Conservation (phyloP, 2,113 vertebrate genomes). For the Mystacornis crossleyi region DNA sequence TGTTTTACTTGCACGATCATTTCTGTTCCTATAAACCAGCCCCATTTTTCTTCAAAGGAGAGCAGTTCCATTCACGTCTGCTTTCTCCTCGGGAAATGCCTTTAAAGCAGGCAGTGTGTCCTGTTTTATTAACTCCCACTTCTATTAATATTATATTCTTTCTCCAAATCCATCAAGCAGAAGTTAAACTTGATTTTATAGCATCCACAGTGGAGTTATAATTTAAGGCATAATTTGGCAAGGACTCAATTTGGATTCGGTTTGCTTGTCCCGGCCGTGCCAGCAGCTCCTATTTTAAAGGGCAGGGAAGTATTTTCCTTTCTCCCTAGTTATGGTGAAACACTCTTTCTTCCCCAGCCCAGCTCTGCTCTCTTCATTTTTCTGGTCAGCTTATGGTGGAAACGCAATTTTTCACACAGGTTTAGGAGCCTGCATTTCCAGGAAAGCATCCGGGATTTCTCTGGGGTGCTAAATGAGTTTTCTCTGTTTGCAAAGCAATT, state of each 20-base stretch:
- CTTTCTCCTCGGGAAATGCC: slow-evolving; percentile 19
- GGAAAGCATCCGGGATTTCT: neutral
- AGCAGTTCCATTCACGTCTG: slow-evolving; percentile 3
- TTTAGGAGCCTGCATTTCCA: neutral
- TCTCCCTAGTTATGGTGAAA: slow-evolving; percentile 13
- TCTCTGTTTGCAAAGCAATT: neutral
- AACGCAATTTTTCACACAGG: rapidly evolving
- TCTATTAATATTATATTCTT: slow-evolving; percentile 59
- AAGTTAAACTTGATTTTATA: slow-evolving; percentile 67
- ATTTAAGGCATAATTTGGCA: slow-evolving; percentile 63
- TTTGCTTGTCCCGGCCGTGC: slow-evolving; percentile 1
- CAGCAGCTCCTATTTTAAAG: slow-evolving; percentile 59
- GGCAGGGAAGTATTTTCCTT: slow-evolving; percentile 51
- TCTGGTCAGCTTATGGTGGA: neutral
- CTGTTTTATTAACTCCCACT: slow-evolving; percentile 59
- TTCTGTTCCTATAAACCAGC: neutral
- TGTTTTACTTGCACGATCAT: neutral
- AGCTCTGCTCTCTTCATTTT: neutral
- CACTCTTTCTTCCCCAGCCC: slow-evolving; percentile 6
- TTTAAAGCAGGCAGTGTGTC: slow-evolving; percentile 34
- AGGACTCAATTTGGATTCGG: slow-evolving; percentile 20
- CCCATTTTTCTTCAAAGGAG: slow-evolving; percentile 9
- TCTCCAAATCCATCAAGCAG: slow-evolving; percentile 57
- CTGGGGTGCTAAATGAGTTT: neutral
- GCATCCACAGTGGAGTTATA: slow-evolving; percentile 54